Conservation (phyloP, 2,113 vertebrate species). For the Anser brachyrhynchus region DNA sequence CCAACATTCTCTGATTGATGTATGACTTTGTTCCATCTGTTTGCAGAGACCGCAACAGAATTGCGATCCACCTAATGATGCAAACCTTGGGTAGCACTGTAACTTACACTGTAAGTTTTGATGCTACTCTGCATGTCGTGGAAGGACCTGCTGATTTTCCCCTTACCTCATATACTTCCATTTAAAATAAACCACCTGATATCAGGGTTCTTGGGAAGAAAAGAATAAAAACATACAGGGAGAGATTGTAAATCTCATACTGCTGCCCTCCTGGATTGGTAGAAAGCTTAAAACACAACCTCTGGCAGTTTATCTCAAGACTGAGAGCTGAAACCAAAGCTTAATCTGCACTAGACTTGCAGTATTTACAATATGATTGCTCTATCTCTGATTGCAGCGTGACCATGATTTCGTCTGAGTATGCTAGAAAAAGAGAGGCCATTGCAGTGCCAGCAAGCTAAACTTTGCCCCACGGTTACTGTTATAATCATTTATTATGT, state of each 20-base stretch:
- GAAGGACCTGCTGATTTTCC: background rate
- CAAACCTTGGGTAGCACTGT: background rate
- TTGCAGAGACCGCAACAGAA: background rate
- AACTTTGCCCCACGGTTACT: background rate
- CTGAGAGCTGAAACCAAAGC: background rate
- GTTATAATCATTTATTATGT: background rate
- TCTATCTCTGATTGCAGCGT: background rate
- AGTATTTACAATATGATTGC: background rate
- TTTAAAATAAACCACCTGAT: background rate
- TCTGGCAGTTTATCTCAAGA: background rate
- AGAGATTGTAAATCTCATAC: background rate
- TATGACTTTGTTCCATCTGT: background rate
- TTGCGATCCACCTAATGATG: background rate
- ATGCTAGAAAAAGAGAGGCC: background rate
- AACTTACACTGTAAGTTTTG: background rate
- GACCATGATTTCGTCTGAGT: background rate
- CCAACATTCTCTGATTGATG: background rate
- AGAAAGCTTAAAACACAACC: background rate
- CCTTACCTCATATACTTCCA: background rate
- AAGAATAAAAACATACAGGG: background rate
- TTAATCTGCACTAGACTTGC: background rate
- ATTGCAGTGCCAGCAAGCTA: background rate
- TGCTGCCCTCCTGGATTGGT: background rate
- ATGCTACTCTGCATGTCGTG: background rate
- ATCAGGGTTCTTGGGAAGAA: background rate